Conservation (phyloP, 2,888 invertebrate species). For the Cosmia pyralina region DNA sequence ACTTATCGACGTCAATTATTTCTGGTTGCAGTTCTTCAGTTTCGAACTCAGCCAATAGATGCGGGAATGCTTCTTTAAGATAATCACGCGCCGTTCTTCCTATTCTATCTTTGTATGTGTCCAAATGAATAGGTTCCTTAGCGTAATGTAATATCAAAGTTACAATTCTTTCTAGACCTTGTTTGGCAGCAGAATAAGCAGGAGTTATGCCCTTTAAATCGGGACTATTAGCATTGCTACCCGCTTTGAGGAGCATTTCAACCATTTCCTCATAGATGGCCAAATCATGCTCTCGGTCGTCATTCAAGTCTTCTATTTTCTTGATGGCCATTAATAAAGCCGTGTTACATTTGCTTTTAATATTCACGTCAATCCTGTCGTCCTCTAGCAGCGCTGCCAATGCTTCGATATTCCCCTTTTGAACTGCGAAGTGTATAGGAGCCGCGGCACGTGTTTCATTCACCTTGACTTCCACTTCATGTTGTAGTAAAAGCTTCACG, state of each 20-base stretch:
- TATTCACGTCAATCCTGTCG: slow-evolving; percentile 86
- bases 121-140: slow-evolving; percentile 88
- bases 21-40: slow-evolving; percentile 73
- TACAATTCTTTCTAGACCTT: slow-evolving; percentile 88
- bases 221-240: slow-evolving; percentile 89
- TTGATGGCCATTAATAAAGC: slow-evolving; percentile 89
- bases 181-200: slow-evolving; percentile 91
- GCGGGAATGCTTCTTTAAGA: slow-evolving; percentile 89
- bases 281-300: slow-evolving; percentile 83
- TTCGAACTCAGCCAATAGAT: slow-evolving; percentile 82
- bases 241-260: slow-evolving; percentile 88
- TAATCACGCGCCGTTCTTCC: slow-evolving; percentile 90
- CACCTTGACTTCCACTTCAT: slow-evolving; percentile 91
- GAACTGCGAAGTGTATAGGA: slow-evolving; percentile 92
- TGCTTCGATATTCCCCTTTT: slow-evolving; percentile 87
- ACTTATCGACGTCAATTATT: slow-evolving; percentile 83
- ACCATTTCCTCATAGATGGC: slow-evolving; percentile 87
- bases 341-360: slow-evolving; percentile 88
- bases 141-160: slow-evolving; percentile 88
- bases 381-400: slow-evolving; percentile 86
- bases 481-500: slow-evolving; percentile 89
- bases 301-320: slow-evolving; percentile 86
- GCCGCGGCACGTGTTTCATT: slow-evolving; percentile 90
- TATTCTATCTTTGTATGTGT: slow-evolving; percentile 88
- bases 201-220: slow-evolving; percentile 90